phyloP scores from a whole-genome alignment of 2,797 vertebrate species.

The Acanthurus leucopareius region DNA sequence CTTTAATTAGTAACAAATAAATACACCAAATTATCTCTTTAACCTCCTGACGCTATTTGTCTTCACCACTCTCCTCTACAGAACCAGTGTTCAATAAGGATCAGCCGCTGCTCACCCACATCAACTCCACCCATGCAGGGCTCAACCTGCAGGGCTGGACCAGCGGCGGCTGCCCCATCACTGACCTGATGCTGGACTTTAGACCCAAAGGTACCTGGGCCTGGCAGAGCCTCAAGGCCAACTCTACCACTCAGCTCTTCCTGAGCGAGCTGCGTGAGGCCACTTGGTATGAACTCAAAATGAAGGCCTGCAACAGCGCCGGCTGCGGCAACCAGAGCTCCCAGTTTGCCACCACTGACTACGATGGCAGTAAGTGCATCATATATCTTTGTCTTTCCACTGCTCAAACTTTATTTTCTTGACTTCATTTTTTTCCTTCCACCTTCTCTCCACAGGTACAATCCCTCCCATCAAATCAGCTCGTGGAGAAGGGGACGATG shows the following conservation, averaged over 20 bases:
- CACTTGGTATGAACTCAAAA: slow-evolving; percentile 98
- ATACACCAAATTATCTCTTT: neutral
- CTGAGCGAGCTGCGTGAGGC: slow-evolving; percentile 96
- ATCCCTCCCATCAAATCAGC: slow-evolving; percentile 98
- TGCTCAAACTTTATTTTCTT: neutral
- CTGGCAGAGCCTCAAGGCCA: slow-evolving; percentile 96
- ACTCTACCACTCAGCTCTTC: slow-evolving; percentile 93
- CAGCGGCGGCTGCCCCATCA: slow-evolving; percentile 97
- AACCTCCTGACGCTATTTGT: slow-evolving; percentile 7
- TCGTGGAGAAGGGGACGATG: slow-evolving; percentile 94
- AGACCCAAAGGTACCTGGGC: slow-evolving; percentile 97
- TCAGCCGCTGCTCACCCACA: slow-evolving; percentile 97
- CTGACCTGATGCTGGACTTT: slow-evolving; percentile 93
- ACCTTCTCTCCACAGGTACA: slow-evolving; percentile 85
- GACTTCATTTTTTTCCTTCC: neutral
- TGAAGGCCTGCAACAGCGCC: slow-evolving; percentile 98
- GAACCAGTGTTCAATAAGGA: slow-evolving; percentile 98
- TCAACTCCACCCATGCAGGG: slow-evolving; percentile 97
- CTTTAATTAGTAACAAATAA: neutral
- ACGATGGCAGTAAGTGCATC: slow-evolving; percentile 94
- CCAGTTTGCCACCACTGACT: slow-evolving; percentile 97
- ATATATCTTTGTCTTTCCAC: neutral
- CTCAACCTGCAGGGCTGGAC: slow-evolving; percentile 98
- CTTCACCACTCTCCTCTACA: slow-evolving; percentile 52
- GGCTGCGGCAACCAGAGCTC: slow-evolving; percentile 96